Evolutionary conservation across 2,797 vertebrate species (phyloP), one percentile per base, ranked within the genome.

Genomic region (Harpagifer antarcticus): DNA sequence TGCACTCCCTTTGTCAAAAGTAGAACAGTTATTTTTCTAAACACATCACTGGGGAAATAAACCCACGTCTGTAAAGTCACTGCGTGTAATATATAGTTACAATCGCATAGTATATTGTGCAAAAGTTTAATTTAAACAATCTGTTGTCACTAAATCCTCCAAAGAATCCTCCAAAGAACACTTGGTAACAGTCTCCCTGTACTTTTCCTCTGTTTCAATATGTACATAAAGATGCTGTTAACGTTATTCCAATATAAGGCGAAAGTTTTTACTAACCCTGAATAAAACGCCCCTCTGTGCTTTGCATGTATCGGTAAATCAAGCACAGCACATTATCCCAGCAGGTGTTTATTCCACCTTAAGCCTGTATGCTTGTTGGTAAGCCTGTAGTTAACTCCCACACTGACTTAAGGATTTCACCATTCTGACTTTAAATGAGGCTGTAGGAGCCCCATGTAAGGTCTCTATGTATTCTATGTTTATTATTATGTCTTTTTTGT

Each of bases 241-340:
- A 70, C 37, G 31, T 37, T 61, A 23, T 49, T 86, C 14, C 65
- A 61, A 68, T 47, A 55, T 43, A 19, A 40, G 23, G 47, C 33
- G 31, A 53, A 72, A 55, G 33, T 72, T 54, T 59, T 63, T 65
- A 47, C 48, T 52, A n/a, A 61, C 13, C 54, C 53, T 65, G 47
- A 65, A 66, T 47, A 65, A 68, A 77, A 45, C 43, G 19, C 7
- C 68, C 15, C 5, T 27, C 2, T 16, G 55, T 68, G 54, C 66
- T 58, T 57, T 67, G 19, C 42, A 76, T 74, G 65, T 53, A 47
- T 42, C 47, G 49, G 78, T 76, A 61, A 85, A 73, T 83, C 53
- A 54, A 79, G 58, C 55, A 33, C 43, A 42, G 62, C 15, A 16
- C 42, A 63, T 72, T 66, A 53, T 64, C 78, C 74, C 53, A 76